Evolutionary conservation across 37 sponge, comb jelly and placozoan genomes (phyloP).

Genomic region (Corticium candelabrum): DNA sequence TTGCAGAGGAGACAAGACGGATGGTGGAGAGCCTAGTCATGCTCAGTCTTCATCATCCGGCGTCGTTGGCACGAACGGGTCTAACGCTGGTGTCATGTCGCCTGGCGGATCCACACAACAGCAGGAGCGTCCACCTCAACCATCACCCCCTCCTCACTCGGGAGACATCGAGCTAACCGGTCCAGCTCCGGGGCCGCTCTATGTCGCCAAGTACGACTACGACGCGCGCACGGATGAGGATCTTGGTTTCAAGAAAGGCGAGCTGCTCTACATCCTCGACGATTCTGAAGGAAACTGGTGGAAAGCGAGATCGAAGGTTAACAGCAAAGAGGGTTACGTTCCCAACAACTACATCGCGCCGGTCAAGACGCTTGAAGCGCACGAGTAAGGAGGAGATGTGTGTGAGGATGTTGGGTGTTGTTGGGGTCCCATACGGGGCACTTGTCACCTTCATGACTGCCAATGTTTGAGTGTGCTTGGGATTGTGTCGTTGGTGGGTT

Average conservation of each 20-base stretch:
- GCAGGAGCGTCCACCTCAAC: neutral
- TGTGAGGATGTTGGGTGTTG: too few relatives aligned
- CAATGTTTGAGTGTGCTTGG: too few relatives aligned
- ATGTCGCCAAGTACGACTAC: conserved; percentile 94
- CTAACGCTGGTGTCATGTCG: too few relatives aligned
- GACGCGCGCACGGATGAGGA: conserved; percentile 86
- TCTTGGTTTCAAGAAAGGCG: conserved; percentile 81
- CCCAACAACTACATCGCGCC: conserved; percentile 94
- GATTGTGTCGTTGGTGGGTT: too few relatives aligned
- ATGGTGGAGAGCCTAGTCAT: too few relatives aligned
- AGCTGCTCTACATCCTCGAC: conserved; percentile 80
- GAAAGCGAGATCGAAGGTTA: conserved; percentile 72
- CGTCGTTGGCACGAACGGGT: too few relatives aligned
- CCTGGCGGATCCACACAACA: too few relatives aligned
- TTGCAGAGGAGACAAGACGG: too few relatives aligned
- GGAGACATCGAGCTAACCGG: too few relatives aligned
- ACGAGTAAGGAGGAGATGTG: conserved; percentile 69
- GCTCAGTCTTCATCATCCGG: too few relatives aligned
- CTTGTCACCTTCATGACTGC: too few relatives aligned
- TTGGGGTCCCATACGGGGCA: too few relatives aligned
- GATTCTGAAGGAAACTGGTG: conserved; percentile 94
- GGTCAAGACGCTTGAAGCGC: conserved; percentile 83
- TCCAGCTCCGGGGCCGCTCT: conserved; percentile 54
- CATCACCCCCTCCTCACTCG: conserved; percentile 8
- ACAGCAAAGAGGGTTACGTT: conserved; percentile 82